These are phyloP conservation scores for Melieria picta DNA, from an alignment of 2,888 invertebrate genomes.

Conservation along the genomic window DNA sequence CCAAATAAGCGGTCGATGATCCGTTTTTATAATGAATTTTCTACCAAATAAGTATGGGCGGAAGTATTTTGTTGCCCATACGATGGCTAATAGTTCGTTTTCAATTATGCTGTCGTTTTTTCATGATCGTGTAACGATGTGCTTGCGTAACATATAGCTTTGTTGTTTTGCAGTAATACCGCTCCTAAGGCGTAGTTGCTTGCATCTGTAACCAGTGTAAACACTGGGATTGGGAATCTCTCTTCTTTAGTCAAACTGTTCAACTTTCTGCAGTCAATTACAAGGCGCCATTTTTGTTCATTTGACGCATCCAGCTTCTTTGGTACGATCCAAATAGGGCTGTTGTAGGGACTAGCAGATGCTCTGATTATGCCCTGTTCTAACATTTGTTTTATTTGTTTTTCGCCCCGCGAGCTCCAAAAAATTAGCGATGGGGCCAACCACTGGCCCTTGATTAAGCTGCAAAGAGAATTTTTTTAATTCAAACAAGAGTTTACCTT, in stretches of 20 bases:
- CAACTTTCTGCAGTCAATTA: not conserved
- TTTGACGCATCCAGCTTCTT: not conserved
- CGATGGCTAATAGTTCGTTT: too few relatives aligned
- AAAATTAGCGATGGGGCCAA: too few relatives aligned
- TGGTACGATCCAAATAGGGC: too few relatives aligned
- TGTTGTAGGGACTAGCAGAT: too few relatives aligned
- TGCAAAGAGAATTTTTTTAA: too few relatives aligned
- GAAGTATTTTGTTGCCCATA: constrained; percentile 32
- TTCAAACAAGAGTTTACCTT: too few relatives aligned
- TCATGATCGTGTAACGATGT: constrained; percentile 20
- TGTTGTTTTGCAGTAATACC: constrained; percentile 20
- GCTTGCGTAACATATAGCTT: constrained; percentile 27
- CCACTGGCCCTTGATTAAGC: too few relatives aligned
- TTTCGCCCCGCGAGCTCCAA: not conserved
- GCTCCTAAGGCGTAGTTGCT: constrained; percentile 23
- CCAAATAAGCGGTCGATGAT: constrained; percentile 7
- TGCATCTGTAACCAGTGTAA: constrained; percentile 9
- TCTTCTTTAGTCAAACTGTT: not conserved
- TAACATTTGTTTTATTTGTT: too few relatives aligned
- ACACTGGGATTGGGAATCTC: not conserved
- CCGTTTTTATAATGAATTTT: constrained; percentile 26
- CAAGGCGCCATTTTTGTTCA: not conserved
- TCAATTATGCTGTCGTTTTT: too few relatives aligned
- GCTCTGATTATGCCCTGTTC: too few relatives aligned
- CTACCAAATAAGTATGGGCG: constrained; percentile 28